A percentile compares a stretch with the other conserved stretches of the same genome.
These are phyloP conservation scores for Miltochrista miniata DNA, from an alignment of 2,888 invertebrate species.

Conservation along the genomic window DNA sequence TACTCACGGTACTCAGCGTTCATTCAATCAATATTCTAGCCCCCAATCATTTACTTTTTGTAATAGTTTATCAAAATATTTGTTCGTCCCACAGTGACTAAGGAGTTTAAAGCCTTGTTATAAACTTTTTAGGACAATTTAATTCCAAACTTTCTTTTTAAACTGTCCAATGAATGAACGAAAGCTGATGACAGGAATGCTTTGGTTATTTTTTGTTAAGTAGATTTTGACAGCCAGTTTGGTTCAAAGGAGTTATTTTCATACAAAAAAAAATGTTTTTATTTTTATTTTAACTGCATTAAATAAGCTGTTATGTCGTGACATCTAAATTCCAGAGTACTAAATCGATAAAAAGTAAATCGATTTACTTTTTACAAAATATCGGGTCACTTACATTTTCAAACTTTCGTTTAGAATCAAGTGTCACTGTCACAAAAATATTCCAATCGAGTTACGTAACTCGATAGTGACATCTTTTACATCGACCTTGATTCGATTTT, in stretches of 20 bases:
- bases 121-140: conserved; percentile 31
- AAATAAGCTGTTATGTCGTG: conserved; percentile 4
- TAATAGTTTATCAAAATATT: conserved; percentile 61
- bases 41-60: conserved; percentile 10
- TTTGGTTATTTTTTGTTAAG: conserved; percentile 27
- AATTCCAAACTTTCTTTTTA: conserved; percentile 35
- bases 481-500: conserved; percentile 21
- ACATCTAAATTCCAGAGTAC: conserved; percentile 1
- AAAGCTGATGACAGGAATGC: conserved; percentile 24
- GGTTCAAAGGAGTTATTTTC: neutral
- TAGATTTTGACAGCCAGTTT: conserved; percentile 10
- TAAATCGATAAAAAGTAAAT: neutral
- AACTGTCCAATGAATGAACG: conserved; percentile 32
- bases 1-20: conserved; percentile 14
- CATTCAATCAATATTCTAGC: conserved; percentile 35
- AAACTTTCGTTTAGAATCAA: conserved; percentile 2
- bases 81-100: conserved; percentile 47
- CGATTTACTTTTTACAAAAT: conserved; percentile 2
- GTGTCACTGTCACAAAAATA: conserved; percentile 1
- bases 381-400: neutral
- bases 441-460: conserved; percentile 7
- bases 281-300: neutral
- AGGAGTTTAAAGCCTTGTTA: conserved; percentile 48
- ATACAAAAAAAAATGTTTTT: neutral
- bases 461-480: conserved; percentile 12